Percentiles rank a stretch among this genome's conserved stretches.
Conservation (phyloP, 2,888 invertebrate genomes). For the Platycnemis pennipes region DNA sequence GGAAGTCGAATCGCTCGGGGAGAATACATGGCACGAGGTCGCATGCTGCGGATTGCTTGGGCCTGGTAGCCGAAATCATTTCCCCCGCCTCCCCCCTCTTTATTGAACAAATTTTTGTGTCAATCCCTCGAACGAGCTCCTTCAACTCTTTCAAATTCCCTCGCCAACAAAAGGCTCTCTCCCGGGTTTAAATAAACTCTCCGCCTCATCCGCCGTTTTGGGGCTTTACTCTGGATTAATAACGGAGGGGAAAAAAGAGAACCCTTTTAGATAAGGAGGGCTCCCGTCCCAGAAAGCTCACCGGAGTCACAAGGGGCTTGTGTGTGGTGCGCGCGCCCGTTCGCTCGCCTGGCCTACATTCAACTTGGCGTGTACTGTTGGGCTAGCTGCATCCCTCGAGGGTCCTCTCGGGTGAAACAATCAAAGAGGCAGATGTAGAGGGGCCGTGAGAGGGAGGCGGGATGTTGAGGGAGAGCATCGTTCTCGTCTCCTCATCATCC, state of each 20-base stretch:
- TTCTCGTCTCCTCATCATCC: background rate
- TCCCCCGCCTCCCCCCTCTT: background rate
- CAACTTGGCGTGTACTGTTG: background rate
- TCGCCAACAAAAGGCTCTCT: constrained; percentile 37
- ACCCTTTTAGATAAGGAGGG: background rate
- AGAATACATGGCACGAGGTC: background rate
- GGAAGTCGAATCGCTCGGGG: background rate
- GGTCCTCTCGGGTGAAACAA: constrained; percentile 23
- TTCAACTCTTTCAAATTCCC: constrained; percentile 23
- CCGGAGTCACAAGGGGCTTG: background rate
- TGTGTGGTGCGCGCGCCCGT: background rate
- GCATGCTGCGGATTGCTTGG: background rate
- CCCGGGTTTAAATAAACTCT: constrained; percentile 50
- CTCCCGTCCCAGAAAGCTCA: background rate
- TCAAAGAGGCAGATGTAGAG: constrained; percentile 33
- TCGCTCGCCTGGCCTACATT: background rate
- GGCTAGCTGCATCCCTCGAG: constrained; percentile 38
- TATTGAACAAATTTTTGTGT: background rate
- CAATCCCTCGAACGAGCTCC: background rate
- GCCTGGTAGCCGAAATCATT: background rate
- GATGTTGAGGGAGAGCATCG: background rate
- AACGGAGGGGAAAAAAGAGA: background rate
- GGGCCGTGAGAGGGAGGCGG: background rate
- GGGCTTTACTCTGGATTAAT: background rate
- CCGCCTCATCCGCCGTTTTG: background rate